phyloP scores from a whole-genome alignment of 2,113 vertebrate species.

The Sebastes fasciatus region DNA sequence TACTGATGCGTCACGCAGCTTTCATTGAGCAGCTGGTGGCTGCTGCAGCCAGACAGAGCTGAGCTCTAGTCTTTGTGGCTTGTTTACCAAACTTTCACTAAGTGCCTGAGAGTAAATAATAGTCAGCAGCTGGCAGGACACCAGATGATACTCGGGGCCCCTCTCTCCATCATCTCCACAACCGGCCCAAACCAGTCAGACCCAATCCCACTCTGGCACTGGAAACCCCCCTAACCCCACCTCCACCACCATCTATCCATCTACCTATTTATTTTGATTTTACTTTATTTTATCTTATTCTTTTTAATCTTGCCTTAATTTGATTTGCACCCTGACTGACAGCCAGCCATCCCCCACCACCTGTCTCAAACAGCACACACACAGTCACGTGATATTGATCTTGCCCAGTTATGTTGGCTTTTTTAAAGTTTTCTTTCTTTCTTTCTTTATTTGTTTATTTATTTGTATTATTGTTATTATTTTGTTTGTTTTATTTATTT shows the following conservation, averaged over 20 bases:
- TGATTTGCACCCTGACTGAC: no score
- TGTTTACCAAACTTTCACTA: conserved; percentile 69
- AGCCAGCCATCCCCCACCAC: no score
- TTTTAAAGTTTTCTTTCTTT: no score
- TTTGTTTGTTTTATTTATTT: no score
- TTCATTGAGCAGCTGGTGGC: conserved; percentile 48
- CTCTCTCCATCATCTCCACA: conserved; percentile 1
- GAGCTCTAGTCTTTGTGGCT: conserved; percentile 24
- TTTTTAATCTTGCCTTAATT: no score
- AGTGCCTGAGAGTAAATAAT: conserved; percentile 65
- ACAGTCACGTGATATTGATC: no score
- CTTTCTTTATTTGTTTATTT: no score
- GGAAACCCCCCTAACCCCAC: conserved; percentile 6
- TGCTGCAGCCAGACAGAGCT: conserved; percentile 22
- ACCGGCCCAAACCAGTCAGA: conserved; percentile 59
- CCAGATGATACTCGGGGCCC: conserved; percentile 66
- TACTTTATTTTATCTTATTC: no score
- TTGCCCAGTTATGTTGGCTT: no score
- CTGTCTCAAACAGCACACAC: no score
- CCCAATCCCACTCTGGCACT: conserved; percentile 20
- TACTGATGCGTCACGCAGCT: neutral
- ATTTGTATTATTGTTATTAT: no score
- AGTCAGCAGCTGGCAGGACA: conserved; percentile 74
- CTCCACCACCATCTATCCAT: neutral
- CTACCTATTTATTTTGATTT: no score